A percentile compares a stretch with the other conserved stretches of the same genome.
These are phyloP conservation scores for Bolinopsis microptera DNA, from an alignment of 37 sponge, comb jelly and placozoan species.

Conservation along the genomic window DNA sequence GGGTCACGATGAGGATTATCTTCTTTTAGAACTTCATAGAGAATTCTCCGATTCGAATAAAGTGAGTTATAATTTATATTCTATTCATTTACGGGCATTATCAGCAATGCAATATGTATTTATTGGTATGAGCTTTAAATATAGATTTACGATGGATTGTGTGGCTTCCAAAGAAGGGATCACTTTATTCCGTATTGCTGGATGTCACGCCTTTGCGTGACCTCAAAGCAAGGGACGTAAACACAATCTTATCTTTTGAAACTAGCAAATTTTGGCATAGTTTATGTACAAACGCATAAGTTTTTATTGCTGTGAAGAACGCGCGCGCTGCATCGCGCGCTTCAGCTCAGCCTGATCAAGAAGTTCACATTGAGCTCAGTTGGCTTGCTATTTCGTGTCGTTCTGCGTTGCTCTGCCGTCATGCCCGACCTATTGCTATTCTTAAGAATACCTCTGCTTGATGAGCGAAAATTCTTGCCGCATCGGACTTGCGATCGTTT, in stretches of 20 bases:
- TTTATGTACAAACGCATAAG: background rate
- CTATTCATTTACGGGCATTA: no score
- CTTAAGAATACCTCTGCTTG: no score
- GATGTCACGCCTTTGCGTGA: no score
- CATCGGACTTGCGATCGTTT: no score
- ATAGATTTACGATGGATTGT: background rate
- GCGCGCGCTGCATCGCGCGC: background rate
- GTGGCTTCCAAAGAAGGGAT: background rate
- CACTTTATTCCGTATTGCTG: no score
- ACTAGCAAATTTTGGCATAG: background rate
- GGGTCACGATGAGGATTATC: background rate
- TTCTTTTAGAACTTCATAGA: background rate
- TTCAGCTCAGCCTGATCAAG: no score
- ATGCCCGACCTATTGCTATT: no score
- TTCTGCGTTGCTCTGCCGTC: no score
- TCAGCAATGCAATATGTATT: background rate
- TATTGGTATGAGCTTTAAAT: background rate
- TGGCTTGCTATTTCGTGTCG: no score
- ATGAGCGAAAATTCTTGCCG: no score
- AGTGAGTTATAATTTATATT: no score
- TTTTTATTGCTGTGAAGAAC: background rate
- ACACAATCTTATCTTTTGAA: background rate
- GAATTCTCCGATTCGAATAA: background rate
- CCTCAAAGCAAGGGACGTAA: background rate
- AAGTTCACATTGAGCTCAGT: background rate